Percentiles rank a stretch among this genome's conserved stretches.
Conservation (phyloP, 2,888 invertebrate species). For the Glomeris marginata region DNA sequence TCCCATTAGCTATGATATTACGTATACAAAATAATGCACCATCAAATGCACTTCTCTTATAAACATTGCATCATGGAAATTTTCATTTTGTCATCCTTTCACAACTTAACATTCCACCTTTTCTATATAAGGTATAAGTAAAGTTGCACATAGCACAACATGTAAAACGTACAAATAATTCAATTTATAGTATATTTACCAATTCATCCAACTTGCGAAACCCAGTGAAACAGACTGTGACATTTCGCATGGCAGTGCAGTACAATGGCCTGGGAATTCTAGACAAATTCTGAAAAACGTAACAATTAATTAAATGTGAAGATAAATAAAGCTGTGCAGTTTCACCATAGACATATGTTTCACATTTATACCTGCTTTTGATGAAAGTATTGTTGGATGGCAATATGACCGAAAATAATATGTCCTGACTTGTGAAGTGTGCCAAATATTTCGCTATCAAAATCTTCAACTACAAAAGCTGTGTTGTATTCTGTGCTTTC, state of each 20-base stretch:
- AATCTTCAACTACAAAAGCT: conserved; percentile 55
- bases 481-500: conserved; percentile 35
- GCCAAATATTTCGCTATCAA: conserved; percentile 55
- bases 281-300: conserved; percentile 45
- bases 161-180: too few species aligned
- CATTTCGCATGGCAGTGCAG: conserved; percentile 72
- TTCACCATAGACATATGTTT: too few species aligned
- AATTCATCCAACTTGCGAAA: conserved; percentile 78
- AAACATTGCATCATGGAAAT: too few species aligned
- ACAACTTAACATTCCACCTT: too few species aligned
- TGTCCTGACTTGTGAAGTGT: conserved; percentile 36
- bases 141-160: too few species aligned
- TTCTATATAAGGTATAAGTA: too few species aligned
- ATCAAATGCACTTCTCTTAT: too few species aligned
- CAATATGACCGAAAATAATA: conserved; percentile 30
- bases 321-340: too few species aligned
- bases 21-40: too few species aligned
- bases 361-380: conserved; percentile 31
- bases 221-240: conserved; percentile 81
- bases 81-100: too few species aligned
- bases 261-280: conserved; percentile 62
- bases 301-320: conserved; percentile 1
- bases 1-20: too few species aligned
- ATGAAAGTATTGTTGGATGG: conserved; percentile 26
- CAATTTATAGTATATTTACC: conserved; percentile 46